Base-by-base conservation (phyloP, 2,797 vertebrate species). In the Eurystomus glaucurus region DNA sequence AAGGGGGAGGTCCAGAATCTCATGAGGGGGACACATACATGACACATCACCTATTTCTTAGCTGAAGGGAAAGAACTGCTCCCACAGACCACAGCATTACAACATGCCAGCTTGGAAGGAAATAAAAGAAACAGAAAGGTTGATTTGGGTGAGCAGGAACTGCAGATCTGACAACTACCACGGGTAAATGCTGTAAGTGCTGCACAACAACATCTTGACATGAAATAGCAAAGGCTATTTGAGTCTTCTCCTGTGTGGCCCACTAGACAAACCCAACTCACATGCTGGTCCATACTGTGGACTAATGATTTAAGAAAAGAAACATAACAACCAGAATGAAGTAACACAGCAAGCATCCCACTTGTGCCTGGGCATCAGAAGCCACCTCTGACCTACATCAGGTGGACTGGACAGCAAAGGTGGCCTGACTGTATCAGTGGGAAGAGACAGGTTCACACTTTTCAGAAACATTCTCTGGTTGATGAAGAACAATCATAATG, bases 361-460 rank as follows among this genome's bases (percentile, higher is more conserved):
- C n/a, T 3, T 4, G 0, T 21, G 52, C 33, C 60, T 0, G 0
- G 35, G 22, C 0, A 1, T 5, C 37, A 69, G 65, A 61, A 50
- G 9, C 23, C 57, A 18, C 26, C 33, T 66, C 69, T 45, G 70
- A 64, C 19, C 65, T 31, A 10, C 0, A 2, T 1, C 60, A 31
- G 61, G n/a, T 8, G 21, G 16, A 58, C 19, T 9, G 2, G 43
- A 45, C 29, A 91, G 45, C 50, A 25, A 3, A 15, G 46, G 33
- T 19, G 21, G 50, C 15, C 54, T 5, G 0, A 13, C 31, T 3
- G 0, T 5, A 9, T 11, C 68, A 19, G 28, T 1, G 0, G 21
- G 33, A 75, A 61, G 23, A 39, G 60, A 17, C n/a, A 33, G 17
- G 14, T 20, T 57, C 82, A 51, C 3, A 1, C 28, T 21, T 43